phyloP scores from a whole-genome alignment of 2,113 vertebrate genomes.

The Ammodytes dubius region DNA sequence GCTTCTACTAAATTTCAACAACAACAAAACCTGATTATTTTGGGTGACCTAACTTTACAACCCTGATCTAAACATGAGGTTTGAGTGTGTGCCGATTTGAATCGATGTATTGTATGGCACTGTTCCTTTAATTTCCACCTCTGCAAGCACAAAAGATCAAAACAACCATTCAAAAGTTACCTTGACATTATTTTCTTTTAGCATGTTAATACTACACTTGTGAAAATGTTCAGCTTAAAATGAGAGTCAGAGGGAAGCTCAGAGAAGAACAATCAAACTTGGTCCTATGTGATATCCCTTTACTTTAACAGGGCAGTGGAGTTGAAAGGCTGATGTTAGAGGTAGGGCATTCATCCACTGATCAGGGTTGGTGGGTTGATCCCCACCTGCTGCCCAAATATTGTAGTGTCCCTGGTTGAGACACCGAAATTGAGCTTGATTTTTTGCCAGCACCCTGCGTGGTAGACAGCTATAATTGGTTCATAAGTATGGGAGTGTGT shows the following conservation, averaged over 20 bases:
- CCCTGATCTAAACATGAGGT: neutral
- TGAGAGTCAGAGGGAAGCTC: conserved; percentile 43
- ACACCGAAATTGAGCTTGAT: too few relatives aligned
- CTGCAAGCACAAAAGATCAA: conserved; percentile 35
- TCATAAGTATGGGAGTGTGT: too few relatives aligned
- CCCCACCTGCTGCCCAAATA: too few relatives aligned
- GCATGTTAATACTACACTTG: conserved; percentile 47
- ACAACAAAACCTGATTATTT: neutral
- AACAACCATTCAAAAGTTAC: conserved; percentile 33
- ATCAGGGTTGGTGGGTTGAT: too few relatives aligned
- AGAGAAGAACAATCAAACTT: conserved; percentile 57
- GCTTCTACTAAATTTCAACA: too few relatives aligned
- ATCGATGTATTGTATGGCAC: neutral
- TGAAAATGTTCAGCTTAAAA: conserved; percentile 57
- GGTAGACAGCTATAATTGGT: too few relatives aligned
- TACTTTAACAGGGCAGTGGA: conserved; percentile 4
- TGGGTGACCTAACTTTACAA: neutral
- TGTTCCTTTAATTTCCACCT: neutral
- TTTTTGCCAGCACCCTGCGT: too few relatives aligned
- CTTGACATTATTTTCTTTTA: conserved; percentile 61
- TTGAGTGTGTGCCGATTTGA: neutral
- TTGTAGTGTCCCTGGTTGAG: too few relatives aligned
- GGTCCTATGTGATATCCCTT: conserved; percentile 53
- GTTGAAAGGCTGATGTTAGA: neutral
- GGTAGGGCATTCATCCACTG: too few relatives aligned